A percentile compares a stretch with the other conserved stretches of the same genome.
phyloP scores from a whole-genome alignment of 2,888 invertebrate genomes.

The Podotricha telesiphe region DNA sequence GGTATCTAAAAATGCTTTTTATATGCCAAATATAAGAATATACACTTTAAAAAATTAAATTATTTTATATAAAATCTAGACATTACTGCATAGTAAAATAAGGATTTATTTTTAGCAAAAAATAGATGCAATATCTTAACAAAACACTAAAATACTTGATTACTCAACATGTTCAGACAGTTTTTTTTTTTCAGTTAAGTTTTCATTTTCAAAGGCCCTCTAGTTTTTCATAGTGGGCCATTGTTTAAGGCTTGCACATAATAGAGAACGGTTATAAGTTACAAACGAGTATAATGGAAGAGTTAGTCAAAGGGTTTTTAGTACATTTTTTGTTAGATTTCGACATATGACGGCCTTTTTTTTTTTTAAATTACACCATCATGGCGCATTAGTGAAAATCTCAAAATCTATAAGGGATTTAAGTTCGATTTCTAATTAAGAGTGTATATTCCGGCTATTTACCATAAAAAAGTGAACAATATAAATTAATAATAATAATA shows the following conservation, averaged over 20 bases:
- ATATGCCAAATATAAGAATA: too few relatives aligned
- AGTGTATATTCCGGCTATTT: too few relatives aligned
- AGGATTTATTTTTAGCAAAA: too few relatives aligned
- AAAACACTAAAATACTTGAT: not conserved
- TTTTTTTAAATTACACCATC: not conserved
- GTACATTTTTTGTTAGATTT: not conserved
- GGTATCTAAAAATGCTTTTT: too few relatives aligned
- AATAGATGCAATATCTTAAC: not conserved
- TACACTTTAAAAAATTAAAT: too few relatives aligned
- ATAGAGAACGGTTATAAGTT: conserved; percentile 8
- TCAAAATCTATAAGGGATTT: too few relatives aligned
- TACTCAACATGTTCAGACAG: conserved; percentile 1
- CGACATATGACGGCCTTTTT: not conserved
- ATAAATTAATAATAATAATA: too few relatives aligned
- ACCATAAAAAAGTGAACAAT: too few relatives aligned
- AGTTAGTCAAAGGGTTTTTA: conserved; percentile 6
- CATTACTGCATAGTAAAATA: too few relatives aligned
- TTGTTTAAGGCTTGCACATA: not conserved
- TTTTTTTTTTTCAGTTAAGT: conserved; percentile 7
- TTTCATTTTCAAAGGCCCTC: conserved; percentile 8
- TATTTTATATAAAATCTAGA: too few relatives aligned
- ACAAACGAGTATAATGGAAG: conserved; percentile 9
- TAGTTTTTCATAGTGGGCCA: not conserved
- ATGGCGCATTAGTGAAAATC: too few relatives aligned
- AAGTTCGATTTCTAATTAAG: too few relatives aligned